These are phyloP conservation scores for Bergia puertoricense DNA, from an alignment of 92 coral and sea anemone genomes.

Conservation along the genomic window DNA sequence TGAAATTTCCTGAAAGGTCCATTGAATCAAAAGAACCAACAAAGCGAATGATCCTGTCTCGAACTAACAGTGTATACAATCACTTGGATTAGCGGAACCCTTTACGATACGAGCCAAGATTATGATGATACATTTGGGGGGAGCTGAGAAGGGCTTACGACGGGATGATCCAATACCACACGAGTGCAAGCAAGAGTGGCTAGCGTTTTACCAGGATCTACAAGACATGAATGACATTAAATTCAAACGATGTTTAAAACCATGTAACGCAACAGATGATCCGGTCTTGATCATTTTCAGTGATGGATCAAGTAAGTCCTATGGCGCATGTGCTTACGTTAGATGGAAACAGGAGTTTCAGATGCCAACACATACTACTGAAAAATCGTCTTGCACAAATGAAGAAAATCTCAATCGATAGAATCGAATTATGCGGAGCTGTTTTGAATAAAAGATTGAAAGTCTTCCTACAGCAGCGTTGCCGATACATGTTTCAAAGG, in stretches of 20 bases:
- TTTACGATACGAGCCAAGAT: conserved; percentile 62
- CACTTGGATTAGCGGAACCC: conserved; percentile 55
- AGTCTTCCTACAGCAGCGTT: conserved; percentile 35
- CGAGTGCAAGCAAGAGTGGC: conserved; percentile 23
- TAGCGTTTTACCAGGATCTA: conserved; percentile 41
- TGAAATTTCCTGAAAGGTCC: neutral
- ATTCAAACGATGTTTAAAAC: conserved; percentile 34
- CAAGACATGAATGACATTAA: conserved; percentile 33
- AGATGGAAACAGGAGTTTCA: conserved; percentile 51
- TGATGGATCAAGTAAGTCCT: conserved; percentile 58
- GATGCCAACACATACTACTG: conserved; percentile 22
- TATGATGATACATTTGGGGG: conserved; percentile 55
- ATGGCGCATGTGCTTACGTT: conserved; percentile 65
- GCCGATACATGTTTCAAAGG: conserved; percentile 32
- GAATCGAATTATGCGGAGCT: conserved; percentile 48
- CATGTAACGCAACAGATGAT: conserved; percentile 12
- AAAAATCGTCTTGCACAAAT: conserved; percentile 52
- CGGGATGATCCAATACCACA: conserved; percentile 61
- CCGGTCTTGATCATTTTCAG: conserved; percentile 40
- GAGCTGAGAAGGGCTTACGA: neutral
- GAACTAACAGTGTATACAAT: conserved; percentile 53
- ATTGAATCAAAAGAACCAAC: conserved; percentile 4
- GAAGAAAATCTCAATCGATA: conserved; percentile 39
- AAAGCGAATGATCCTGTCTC: conserved; percentile 50
- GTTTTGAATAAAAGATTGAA: conserved; percentile 44